Conservation (phyloP, 2,113 vertebrate genomes). For the Grus americana region DNA sequence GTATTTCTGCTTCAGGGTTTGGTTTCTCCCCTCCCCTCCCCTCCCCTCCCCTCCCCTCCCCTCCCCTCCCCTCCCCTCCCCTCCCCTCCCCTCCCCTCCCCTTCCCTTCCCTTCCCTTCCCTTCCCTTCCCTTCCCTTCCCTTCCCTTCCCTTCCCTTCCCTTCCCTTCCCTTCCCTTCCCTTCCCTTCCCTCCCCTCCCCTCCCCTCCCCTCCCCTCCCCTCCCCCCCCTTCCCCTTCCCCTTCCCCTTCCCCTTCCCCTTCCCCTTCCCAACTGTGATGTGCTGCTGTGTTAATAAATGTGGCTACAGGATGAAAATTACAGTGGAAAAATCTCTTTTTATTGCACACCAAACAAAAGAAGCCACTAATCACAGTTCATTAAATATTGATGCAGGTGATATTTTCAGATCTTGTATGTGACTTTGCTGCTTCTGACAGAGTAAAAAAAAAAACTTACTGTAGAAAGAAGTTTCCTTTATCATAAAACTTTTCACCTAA, state of each 20-base stretch:
- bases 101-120: too few species aligned
- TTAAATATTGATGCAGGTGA: background rate
- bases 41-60: too few species aligned
- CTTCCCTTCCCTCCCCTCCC: too few species aligned
- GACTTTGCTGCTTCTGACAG: background rate
- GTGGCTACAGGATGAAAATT: background rate
- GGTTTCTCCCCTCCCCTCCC: too few species aligned
- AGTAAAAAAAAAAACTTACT: background rate
- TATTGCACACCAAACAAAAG: background rate
- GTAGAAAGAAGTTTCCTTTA: background rate
- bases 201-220: too few species aligned
- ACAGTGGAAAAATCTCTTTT: background rate
- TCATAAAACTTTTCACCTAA: background rate
- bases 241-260: too few species aligned
- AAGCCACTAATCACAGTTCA: background rate
- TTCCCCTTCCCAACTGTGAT: background rate
- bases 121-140: too few species aligned
- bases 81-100: too few species aligned
- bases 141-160: too few species aligned
- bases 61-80: too few species aligned
- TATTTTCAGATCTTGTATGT: background rate
- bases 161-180: too few species aligned
- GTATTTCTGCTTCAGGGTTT: accelerated
- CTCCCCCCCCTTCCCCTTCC: too few species aligned
- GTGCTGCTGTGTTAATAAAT: background rate